Percentiles rank a stretch among this genome's conserved stretches.
phyloP scores from a whole-genome alignment of 2,888 invertebrate genomes.

The Cancer borealis region DNA sequence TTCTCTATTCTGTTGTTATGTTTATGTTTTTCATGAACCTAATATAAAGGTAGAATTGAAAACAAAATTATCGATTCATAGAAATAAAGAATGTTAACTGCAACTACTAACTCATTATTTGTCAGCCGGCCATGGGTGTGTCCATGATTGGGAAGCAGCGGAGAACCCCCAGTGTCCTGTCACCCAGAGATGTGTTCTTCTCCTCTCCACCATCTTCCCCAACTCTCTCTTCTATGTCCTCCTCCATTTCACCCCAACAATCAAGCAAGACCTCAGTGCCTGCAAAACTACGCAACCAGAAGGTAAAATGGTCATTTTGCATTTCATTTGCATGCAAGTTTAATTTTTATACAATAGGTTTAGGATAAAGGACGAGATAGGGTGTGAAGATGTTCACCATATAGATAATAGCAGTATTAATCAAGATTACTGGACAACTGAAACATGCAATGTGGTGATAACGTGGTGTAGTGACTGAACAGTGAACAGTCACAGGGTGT shows the following conservation, averaged over 20 bases:
- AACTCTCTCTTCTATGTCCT: constrained; percentile 53
- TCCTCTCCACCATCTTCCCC: constrained; percentile 78
- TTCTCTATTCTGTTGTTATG: background rate
- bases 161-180: constrained; percentile 77
- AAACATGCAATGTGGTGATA: no score
- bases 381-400: no score
- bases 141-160: constrained; percentile 80
- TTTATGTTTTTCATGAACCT: background rate
- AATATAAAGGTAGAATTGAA: background rate
- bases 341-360: background rate
- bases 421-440: no score
- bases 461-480: no score
- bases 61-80: background rate
- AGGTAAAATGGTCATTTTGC: background rate
- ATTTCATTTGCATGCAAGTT: background rate
- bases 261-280: constrained; percentile 15
- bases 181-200: constrained; percentile 78
- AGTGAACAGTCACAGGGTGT: no score
- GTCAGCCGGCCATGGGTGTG: constrained; percentile 80
- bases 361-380: background rate
- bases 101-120: background rate
- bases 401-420: no score
- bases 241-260: constrained; percentile 30
- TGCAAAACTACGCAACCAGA: constrained; percentile 48
- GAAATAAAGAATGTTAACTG: constrained; percentile 23